Evolutionary conservation across 2,888 invertebrate genomes (phyloP).

Genomic region (Argyresthia goedartella): DNA sequence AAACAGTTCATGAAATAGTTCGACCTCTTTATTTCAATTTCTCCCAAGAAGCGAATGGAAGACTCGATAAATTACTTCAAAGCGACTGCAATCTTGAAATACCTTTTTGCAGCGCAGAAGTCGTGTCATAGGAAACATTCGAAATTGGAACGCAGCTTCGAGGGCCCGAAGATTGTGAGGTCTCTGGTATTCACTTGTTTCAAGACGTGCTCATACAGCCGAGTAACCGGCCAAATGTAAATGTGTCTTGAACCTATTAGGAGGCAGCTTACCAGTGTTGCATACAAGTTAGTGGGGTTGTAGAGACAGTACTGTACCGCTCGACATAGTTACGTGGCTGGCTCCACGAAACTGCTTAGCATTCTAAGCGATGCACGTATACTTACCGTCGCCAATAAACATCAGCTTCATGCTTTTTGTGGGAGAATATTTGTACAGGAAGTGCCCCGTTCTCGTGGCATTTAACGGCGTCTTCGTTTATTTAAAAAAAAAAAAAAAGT

Average conservation of each 20-base stretch:
- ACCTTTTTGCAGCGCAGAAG: background rate
- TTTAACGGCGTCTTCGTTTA: background rate
- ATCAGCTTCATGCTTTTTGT: constrained; percentile 55
- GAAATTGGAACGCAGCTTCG: constrained; percentile 33
- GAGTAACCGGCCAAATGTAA: constrained; percentile 26
- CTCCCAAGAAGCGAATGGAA: background rate
- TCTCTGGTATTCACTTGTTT: constrained; percentile 19
- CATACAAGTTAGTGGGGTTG: constrained; percentile 16
- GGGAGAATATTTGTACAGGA: constrained; percentile 22
- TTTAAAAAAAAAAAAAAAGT: too few relatives aligned
- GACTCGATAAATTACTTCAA: background rate
- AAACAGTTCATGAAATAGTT: background rate
- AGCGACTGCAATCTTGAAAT: too few relatives aligned
- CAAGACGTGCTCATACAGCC: constrained; percentile 30
- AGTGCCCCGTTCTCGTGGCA: constrained; percentile 6
- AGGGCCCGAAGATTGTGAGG: constrained; percentile 41
- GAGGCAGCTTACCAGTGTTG: background rate
- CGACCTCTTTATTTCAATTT: background rate
- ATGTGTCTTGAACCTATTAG: background rate
- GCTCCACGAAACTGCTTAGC: constrained; percentile 54
- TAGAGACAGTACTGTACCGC: constrained; percentile 24
- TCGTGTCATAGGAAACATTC: background rate
- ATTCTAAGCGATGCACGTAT: constrained; percentile 55
- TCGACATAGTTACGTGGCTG: constrained; percentile 35
- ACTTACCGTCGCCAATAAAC: constrained; percentile 48